A percentile compares a stretch with the other conserved stretches of the same genome.
These are phyloP conservation scores for Maniola jurtina DNA, from an alignment of 1,140 invertebrate genomes.

Conservation along the genomic window DNA sequence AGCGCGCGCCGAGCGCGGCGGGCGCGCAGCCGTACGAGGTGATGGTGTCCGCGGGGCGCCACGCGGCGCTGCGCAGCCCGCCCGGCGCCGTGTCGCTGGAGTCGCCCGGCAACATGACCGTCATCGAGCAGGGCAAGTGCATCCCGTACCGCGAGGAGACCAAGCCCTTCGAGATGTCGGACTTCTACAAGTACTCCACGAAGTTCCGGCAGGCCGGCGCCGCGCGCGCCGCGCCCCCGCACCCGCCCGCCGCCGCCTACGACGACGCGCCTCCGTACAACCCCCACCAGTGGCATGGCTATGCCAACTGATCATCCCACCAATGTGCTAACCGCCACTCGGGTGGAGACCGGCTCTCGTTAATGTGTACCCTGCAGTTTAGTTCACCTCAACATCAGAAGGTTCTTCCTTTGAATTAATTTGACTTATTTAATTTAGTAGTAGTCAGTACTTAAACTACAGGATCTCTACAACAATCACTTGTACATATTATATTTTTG, in stretches of 20 bases:
- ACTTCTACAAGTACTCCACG: conserved; percentile 98
- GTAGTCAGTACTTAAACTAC: no score
- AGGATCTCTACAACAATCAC: background rate
- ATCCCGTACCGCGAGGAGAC: conserved; percentile 95
- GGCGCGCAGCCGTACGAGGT: conserved; percentile 69
- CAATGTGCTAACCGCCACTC: background rate
- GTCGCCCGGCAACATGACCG: conserved; percentile 88
- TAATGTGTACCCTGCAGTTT: no score
- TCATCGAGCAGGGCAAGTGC: conserved; percentile 92
- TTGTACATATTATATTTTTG: background rate
- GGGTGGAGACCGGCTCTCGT: no score
- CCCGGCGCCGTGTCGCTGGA: conserved; percentile 82
- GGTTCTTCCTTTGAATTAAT: no score
- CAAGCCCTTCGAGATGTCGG: conserved; percentile 97
- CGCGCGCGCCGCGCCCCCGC: conserved; percentile 42
- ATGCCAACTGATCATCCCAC: conserved; percentile 22
- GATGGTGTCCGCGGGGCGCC: conserved; percentile 65
- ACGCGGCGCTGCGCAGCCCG: conserved; percentile 68
- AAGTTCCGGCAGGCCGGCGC: conserved; percentile 87
- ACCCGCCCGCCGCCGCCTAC: conserved; percentile 47
- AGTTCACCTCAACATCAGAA: no score
- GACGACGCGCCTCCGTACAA: conserved; percentile 63
- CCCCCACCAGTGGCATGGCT: conserved; percentile 61
- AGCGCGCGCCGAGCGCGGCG: conserved; percentile 68
- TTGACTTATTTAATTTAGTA: no score